Percentiles rank a stretch among this genome's conserved stretches.
Evolutionary conservation across 1,140 invertebrate species (phyloP).

Genomic region (Potamilus streckersoni): DNA sequence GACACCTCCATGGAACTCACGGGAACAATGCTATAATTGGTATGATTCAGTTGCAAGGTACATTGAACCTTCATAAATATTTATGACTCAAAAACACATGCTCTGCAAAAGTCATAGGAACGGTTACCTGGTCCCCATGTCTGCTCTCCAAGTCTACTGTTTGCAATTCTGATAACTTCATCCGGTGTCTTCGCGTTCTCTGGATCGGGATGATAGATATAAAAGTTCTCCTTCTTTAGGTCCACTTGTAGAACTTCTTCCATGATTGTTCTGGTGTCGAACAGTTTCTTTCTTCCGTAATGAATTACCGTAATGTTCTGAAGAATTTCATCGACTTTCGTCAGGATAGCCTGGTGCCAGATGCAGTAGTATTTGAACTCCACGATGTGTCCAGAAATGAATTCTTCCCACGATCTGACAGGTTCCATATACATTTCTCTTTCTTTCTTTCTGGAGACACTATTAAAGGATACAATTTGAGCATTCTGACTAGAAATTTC

Average conservation of each 20-base stretch:
- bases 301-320: constrained; percentile 24
- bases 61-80: no score
- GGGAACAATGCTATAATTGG: no score
- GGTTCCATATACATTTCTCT: constrained; percentile 4
- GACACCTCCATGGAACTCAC: no score
- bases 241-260: constrained; percentile 11
- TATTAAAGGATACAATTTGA: no score
- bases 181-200: background rate
- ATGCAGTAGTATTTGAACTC: constrained; percentile 17
- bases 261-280: constrained; percentile 17
- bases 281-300: constrained; percentile 18
- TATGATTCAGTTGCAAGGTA: no score
- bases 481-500: no score
- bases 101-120: constrained; percentile 14
- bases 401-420: constrained; percentile 7
- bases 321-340: background rate
- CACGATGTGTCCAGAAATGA: constrained; percentile 11
- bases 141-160: constrained; percentile 4
- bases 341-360: constrained; percentile 21
- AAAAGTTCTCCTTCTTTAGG: background rate
- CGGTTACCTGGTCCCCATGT: background rate
- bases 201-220: no score
- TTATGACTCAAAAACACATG: background rate
- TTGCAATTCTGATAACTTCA: constrained; percentile 9
- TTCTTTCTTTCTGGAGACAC: background rate